These are phyloP conservation scores for Agelastica alni DNA, from an alignment of 2,888 invertebrate species.

Conservation along the genomic window DNA sequence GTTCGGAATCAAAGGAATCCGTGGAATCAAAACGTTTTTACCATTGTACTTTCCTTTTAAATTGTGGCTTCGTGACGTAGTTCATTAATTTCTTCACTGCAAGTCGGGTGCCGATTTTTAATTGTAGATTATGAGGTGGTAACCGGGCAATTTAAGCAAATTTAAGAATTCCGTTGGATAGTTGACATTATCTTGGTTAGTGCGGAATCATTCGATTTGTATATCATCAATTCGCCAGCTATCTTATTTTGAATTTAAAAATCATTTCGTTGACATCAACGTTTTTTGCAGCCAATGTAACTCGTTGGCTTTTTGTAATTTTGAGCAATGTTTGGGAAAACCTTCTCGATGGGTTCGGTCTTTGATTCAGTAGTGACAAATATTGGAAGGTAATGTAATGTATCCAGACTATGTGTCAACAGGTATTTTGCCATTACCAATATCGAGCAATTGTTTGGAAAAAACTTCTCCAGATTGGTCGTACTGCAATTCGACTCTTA, in stretches of 20 bases:
- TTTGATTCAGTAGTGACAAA: conserved; percentile 34
- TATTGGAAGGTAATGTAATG: conserved; percentile 42
- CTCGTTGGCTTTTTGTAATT: not conserved
- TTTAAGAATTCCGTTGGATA: too few species aligned
- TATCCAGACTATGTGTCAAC: conserved; percentile 38
- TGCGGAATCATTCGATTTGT: too few species aligned
- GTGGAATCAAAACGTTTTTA: too few species aligned
- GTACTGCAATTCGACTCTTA: conserved; percentile 41
- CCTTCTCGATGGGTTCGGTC: conserved; percentile 40
- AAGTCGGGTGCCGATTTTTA: too few species aligned
- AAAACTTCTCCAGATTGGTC: conserved; percentile 40
- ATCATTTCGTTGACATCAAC: not conserved
- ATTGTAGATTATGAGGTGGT: too few species aligned
- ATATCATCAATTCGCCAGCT: too few species aligned
- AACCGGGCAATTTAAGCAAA: too few species aligned
- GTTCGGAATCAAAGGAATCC: too few species aligned
- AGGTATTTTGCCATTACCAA: conserved; percentile 43
- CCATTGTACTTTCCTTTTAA: too few species aligned
- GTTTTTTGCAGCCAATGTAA: conserved; percentile 11
- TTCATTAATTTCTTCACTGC: too few species aligned
- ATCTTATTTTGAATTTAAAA: not conserved
- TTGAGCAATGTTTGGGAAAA: conserved; percentile 42
- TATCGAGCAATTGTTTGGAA: conserved; percentile 41
- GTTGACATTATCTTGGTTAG: too few species aligned
- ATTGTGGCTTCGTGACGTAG: too few species aligned